phyloP scores from a whole-genome alignment of 2,888 invertebrate species.

The Hemicrepidius hirtus region DNA sequence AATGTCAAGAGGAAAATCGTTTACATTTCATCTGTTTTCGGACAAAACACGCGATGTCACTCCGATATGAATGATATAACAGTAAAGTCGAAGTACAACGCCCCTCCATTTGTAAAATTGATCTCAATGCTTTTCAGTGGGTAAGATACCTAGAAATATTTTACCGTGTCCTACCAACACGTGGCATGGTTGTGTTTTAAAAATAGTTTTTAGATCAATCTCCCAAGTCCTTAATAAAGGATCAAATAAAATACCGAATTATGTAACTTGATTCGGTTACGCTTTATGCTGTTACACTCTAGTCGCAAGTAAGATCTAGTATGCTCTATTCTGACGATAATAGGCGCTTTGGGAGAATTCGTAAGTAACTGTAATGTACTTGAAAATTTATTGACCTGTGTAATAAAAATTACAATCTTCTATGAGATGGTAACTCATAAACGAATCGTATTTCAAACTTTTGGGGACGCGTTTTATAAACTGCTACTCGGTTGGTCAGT shows the following conservation, averaged over 20 bases:
- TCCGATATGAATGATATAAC: constrained; percentile 18
- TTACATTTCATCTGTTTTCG: constrained; percentile 16
- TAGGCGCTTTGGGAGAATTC: constrained; percentile 11
- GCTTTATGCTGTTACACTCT: too few species aligned
- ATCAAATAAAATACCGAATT: too few species aligned
- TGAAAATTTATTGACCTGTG: constrained; percentile 15
- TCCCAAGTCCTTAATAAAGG: too few species aligned
- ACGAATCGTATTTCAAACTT: too few species aligned
- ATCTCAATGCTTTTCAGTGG: constrained; percentile 20
- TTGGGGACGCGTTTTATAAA: too few species aligned
- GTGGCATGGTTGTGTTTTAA: background rate
- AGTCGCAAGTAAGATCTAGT: background rate
- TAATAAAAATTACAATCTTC: too few species aligned
- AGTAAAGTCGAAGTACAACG: constrained; percentile 4
- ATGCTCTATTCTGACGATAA: background rate
- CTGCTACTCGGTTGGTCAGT: too few species aligned
- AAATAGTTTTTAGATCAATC: too few species aligned
- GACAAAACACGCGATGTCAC: constrained; percentile 27
- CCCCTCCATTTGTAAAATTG: constrained; percentile 30
- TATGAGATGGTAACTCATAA: too few species aligned
- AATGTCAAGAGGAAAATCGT: constrained; percentile 10
- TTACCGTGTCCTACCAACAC: background rate
- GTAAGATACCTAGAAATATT: background rate
- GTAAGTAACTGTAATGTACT: constrained; percentile 27
- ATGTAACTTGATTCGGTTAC: background rate